Evolutionary conservation across 2,888 invertebrate species (phyloP), one percentile per base, ranked within the genome.

Genomic region (Pollenia amentaria): DNA sequence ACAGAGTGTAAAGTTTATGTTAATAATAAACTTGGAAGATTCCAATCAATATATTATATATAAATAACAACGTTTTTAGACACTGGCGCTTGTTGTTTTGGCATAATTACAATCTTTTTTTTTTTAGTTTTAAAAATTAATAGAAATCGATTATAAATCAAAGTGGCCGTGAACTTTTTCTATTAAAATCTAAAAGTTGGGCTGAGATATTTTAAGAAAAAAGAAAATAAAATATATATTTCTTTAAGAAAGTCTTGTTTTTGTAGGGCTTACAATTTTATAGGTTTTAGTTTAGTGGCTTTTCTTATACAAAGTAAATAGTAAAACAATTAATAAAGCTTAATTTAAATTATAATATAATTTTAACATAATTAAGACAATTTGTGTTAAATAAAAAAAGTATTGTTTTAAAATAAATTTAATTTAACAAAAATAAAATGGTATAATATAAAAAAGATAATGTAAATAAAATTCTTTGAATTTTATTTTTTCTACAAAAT

Each of bases 401-500:
- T 21, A 18, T 11, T 44, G 14, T 44, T 77, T 53, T 53, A 77
- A 65, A 65, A 57, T 40, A 48, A 40, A 53, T 51, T 38, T 69
- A 62, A 4, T 81, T 55, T 73, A 18, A 62, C 64, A 53, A 57
- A 40, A 73, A 65, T 62, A 16, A 40, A 70, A 21, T 53, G 8
- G 46, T n/a, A 11, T 48, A 48, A 9, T 48, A 40, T 40, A 44
- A 46, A 55, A 55, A 70, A 65, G 21, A 53, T 40, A 9, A 16
- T 29, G 65, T 40, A n/a, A 64, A 76, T 75, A 70, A 77, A 82
- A 78, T 82, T 82, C 78, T 79, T 57, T 53, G 78, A 73, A 82
- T 73, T 82, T 77, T 65, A 72, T 80, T 51, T 44, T 77, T 81
- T 60, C n/a, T 60, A 73, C 53, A 18, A 57, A 69, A 65, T 69